Base-by-base conservation (phyloP, 2,888 invertebrate species). In the Trissolcus japonicus region DNA sequence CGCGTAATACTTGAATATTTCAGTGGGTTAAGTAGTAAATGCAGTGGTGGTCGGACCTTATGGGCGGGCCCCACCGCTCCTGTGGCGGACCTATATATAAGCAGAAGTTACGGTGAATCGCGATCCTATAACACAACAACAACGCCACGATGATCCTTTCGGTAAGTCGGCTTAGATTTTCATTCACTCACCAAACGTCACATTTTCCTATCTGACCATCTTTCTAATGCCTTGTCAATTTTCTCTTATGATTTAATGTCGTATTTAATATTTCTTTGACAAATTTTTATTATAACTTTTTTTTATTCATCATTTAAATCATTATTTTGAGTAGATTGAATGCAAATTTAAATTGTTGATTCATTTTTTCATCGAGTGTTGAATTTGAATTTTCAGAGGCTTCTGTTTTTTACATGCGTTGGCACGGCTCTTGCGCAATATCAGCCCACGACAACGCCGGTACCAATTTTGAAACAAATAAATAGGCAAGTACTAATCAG, bases 381-480 rank as follows among this genome's bases (percentile, higher is more conserved):
- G 35, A 35, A 35, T 35, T 35, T 35, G 35, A 35, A 51, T 17
- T 78, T 80, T 35, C 80, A 88, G 88, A 82, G 85, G 73, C 60
- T 85, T 73, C 76, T 80, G 62, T 76, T 83, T 61, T 78, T 83
- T 66, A 75, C 81, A 48, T 84, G 82, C 80, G 68, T 75, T 65
- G 84, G 83, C 65, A 80, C 82, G 63, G 83, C 82, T 63, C 72
- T 84, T 69, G 84, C 82, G 53, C 88, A 87, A 73, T 84, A 87
- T 60, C 78, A 80, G 79, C 89, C 90, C 35, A 89, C 89, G 79
- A 90, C 92, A 66, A 91, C 94, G 4, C 92, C 95, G 0, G 93
- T 96, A 78, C 91, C 96, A 62, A 96, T 96, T 87, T 92, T 96
- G 77, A 96, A 96, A 88, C 96, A 96, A 90, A 95, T 96, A 82